Conservation (phyloP, 1,140 invertebrate genomes). For the Ceratosolen solmsi region DNA sequence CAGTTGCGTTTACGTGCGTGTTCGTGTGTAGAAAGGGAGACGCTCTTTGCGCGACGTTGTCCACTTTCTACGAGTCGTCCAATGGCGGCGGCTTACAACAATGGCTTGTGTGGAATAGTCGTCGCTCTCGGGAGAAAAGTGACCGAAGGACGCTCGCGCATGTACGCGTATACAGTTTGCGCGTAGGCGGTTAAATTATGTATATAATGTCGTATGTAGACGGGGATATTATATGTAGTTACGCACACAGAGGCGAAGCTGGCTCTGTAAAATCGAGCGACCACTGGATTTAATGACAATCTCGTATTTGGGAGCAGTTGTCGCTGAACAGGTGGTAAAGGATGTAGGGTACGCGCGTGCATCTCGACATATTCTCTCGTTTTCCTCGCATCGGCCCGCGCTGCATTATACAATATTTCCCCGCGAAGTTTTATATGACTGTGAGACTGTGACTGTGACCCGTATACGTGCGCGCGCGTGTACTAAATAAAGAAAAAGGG, state of each 20-base stretch:
- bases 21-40: neutral
- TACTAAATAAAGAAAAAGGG: neutral
- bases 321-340: slow-evolving; percentile 31
- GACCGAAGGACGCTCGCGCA: slow-evolving; percentile 34
- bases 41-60: neutral
- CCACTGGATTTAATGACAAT: neutral
- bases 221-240: neutral
- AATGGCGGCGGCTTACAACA: slow-evolving; percentile 34
- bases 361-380: neutral
- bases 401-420: neutral
- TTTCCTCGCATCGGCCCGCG: neutral
- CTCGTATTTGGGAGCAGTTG: neutral
- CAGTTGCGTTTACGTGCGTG: neutral
- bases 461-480: neutral
- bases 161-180: neutral
- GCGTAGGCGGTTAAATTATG: slow-evolving; percentile 34
- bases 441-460: no score
- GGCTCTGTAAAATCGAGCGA: neutral
- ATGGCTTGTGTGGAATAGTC: slow-evolving; percentile 19
- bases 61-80: slow-evolving; percentile 21
- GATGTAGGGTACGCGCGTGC: slow-evolving; percentile 1
- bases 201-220: neutral
- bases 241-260: neutral
- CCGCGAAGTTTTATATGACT: neutral
- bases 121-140: slow-evolving; percentile 31